Base-by-base conservation (phyloP, 2,888 invertebrate genomes). In the Drosophila lacicola region DNA sequence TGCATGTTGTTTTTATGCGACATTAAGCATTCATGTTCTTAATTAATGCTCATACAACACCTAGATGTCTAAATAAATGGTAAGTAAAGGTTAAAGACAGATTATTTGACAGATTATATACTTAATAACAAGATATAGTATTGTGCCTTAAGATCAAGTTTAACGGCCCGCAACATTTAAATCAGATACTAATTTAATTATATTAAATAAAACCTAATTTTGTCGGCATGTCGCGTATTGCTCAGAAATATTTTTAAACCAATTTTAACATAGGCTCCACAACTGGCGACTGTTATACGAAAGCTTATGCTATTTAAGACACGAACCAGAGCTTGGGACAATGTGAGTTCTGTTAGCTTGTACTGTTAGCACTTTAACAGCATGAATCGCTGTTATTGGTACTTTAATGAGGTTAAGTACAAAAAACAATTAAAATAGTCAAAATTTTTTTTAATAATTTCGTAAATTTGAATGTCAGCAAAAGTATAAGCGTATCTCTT, bases 281-380 rank as follows among this genome's bases (percentile, higher is more conserved):
- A 36, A 4, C 19, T 4, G 25, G 2, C 9, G 2, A 17, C n/a
- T 42, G 21, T 14, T 17, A 36, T 13, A 0, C 0, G 8, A 33
- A 75, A 81, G 82, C 82, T 78, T 45, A 19, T 1, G 1, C 1
- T 66, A 79, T 56, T 9, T 29, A 0, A 57, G 34, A 34, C 79
- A 73, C 68, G 13, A 78, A 65, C 79, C 79, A 5, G 0, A 1
- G 0, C 6, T 79, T 79, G 79, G 82, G 80, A 76, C 80, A 66
- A 2, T 25, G 13, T n/a, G n/a, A 4, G 14, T 10, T 2, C 1
- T 21, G 17, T 37, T 8, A n/a, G 3, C 10, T 3, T 1, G 1
- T 1, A 3, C 25, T 21, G 17, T 36, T 45, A 19, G 11, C 9
- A 34, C 9, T 45, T 39, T 41, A 29, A 39, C 39, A 37, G 33